Evolutionary conservation across 2,797 vertebrate genomes (phyloP), one percentile per base, ranked within the genome.

Genomic region (Pseudochirops cupreus): DNA sequence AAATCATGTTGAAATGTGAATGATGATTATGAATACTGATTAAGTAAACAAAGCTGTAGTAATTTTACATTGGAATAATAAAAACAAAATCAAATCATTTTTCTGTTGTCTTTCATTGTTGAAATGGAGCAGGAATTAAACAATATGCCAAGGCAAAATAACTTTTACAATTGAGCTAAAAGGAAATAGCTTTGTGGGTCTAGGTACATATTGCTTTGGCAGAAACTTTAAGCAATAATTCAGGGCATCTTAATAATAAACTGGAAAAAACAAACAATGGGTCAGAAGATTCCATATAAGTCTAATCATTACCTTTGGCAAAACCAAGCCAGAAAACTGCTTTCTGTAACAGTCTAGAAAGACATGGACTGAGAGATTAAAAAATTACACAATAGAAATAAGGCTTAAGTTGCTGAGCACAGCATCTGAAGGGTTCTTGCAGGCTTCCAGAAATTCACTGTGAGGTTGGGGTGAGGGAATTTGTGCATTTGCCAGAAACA

Each of bases 11-110:
- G 57, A 95, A 94, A 92, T 91, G 46, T 94, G 57, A 96, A 91
- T 52, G 90, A 92, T 50, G 24, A 91, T 74, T 58, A 39, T 91
- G 39, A 74, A 29, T 62, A 91, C 24, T 62, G 90, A 93, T 90
- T 94, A 93, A 97, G 94, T 31, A 96, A 93, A 94, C 82, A 95
- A 93, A 94, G 11, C 54, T 94, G 31, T 74, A 95, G 67, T 93
- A 94, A 95, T 96, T 91, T 95, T 46, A 92, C 28, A 9, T 56
- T 50, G 56, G 6, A 53, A 90, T 94, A 95, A 97, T 96, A 95
- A 95, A 92, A 96, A 62, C 94, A 92, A 67, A 95, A 92, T 46
- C 28, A 94, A 46, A 5, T 52, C 55, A n/a, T 89, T 5, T 82
- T 93, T 91, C 57, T 62, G 58, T 92, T 94, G 92, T 9, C 4